Conservation (phyloP, 2,888 invertebrate genomes). For the Lissonota sp. region DNA sequence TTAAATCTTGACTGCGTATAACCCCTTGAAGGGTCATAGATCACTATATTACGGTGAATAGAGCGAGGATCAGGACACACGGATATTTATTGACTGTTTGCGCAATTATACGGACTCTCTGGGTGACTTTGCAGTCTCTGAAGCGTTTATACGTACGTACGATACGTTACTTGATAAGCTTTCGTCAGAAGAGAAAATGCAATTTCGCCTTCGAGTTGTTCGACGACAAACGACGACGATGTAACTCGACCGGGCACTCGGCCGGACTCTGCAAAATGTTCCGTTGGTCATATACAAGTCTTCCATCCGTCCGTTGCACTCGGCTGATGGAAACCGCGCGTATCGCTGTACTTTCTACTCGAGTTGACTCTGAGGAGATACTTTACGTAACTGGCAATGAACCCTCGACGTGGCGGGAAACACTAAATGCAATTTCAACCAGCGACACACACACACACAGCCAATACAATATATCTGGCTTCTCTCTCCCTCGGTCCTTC, state of each 20-base stretch:
- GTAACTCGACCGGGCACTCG: conserved; percentile 68
- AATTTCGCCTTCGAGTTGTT: conserved; percentile 55
- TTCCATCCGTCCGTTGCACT: conserved; percentile 42
- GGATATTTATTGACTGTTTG: not conserved
- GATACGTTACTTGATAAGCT: conserved; percentile 67
- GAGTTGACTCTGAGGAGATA: conserved; percentile 62
- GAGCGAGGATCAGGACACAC: not conserved
- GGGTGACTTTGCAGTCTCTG: not conserved
- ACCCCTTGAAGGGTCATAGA: no score
- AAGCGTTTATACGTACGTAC: conserved; percentile 16
- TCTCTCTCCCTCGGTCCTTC: conserved; percentile 7
- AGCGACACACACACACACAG: conserved; percentile 13
- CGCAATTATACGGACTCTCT: not conserved
- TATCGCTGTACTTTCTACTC: conserved; percentile 78
- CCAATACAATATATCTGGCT: not conserved
- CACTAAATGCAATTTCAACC: conserved; percentile 52
- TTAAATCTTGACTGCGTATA: no score
- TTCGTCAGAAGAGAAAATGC: conserved; percentile 76
- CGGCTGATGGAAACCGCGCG: conserved; percentile 56
- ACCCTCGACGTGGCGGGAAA: conserved; percentile 70
- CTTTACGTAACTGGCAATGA: conserved; percentile 82
- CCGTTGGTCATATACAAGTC: conserved; percentile 3
- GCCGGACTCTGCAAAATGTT: conserved; percentile 42
- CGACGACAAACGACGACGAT: conserved; percentile 57
- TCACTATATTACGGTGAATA: conserved; percentile 5